phyloP scores from a whole-genome alignment of 2,113 vertebrate genomes.

The Rhynchopsitta pachyrhyncha region DNA sequence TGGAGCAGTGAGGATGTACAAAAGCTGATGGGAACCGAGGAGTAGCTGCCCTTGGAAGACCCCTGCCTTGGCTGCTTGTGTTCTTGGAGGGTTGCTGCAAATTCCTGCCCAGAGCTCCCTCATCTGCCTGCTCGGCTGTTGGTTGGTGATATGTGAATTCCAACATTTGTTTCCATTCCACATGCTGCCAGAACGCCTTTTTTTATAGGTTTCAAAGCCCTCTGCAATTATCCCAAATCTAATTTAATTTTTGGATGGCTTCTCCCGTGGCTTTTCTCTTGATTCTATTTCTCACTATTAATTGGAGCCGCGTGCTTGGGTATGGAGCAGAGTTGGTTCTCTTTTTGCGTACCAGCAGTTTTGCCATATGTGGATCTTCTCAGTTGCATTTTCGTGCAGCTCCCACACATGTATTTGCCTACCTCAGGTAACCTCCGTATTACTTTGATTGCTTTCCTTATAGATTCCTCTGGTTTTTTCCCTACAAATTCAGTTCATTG shows the following conservation, averaged over 20 bases:
- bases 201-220: not conserved
- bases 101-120: not conserved
- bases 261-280: not conserved
- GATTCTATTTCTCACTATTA: conserved; percentile 15
- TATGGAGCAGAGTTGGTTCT: not conserved
- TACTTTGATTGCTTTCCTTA: not conserved
- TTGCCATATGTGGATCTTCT: not conserved
- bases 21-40: not conserved
- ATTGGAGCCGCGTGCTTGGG: not conserved
- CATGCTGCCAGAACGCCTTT: not conserved
- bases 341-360: conserved; percentile 6
- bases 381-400: not conserved
- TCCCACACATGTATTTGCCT: not conserved
- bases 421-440: not conserved
- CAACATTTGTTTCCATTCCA: conserved; percentile 9
- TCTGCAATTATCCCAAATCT: not conserved
- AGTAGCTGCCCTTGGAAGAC: not conserved
- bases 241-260: conserved; percentile 19
- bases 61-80: not conserved
- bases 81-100: not conserved
- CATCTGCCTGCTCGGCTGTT: not conserved
- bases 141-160: conserved; percentile 33
- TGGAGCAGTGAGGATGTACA: not conserved
- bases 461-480: not conserved
- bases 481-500: not conserved